Evolutionary conservation across 1,140 invertebrate genomes (phyloP).

Genomic region (Zaprionus inermis): DNA sequence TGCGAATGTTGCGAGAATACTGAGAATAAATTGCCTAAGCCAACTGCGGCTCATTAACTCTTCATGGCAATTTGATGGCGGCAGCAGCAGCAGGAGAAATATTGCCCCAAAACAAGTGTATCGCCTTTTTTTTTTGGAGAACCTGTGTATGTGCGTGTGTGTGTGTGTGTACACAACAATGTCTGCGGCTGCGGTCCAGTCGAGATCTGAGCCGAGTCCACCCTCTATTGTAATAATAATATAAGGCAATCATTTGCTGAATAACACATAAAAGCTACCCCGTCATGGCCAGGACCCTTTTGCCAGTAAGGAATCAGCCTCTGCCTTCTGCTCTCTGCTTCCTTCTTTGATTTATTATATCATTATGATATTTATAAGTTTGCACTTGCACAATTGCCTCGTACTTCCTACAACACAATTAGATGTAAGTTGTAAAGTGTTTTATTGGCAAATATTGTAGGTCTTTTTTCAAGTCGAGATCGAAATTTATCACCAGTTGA

Average conservation of each 20-base stretch:
- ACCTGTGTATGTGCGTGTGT: not conserved
- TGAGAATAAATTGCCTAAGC: constrained; percentile 47
- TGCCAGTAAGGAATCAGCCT: constrained; percentile 46
- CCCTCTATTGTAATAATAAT: constrained; percentile 64
- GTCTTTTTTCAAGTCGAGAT: not conserved
- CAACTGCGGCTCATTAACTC: constrained; percentile 77
- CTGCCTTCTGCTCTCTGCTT: constrained; percentile 25
- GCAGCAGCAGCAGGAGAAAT: constrained; percentile 34
- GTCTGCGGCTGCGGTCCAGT: constrained; percentile 38
- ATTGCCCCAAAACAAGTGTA: constrained; percentile 24
- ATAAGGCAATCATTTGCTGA: constrained; percentile 64
- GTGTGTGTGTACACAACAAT: constrained; percentile 8
- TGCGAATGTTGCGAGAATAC: constrained; percentile 41
- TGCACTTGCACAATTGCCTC: constrained; percentile 46
- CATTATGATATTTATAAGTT: constrained; percentile 61
- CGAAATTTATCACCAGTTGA: not conserved
- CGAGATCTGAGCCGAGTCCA: constrained; percentile 56
- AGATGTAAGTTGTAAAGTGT: constrained; percentile 33
- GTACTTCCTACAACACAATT: constrained; percentile 25
- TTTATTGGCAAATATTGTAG: constrained; percentile 26
- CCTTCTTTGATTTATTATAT: constrained; percentile 67
- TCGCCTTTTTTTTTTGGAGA: constrained; percentile 30
- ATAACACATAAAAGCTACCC: constrained; percentile 50
- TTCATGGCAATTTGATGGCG: constrained; percentile 59
- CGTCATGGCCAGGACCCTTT: constrained; percentile 64